A percentile compares a stretch with the other conserved stretches of the same genome.
Evolutionary conservation across 1,140 invertebrate genomes (phyloP).

Genomic region (Bombyx mori): ASM3026992v2 NC_085122.1:5119501-5120000

Average conservation of each 20-base stretch:
- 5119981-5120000: constrained; percentile 4
- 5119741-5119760: neutral
- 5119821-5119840: constrained; percentile 30
- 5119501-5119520: too few species aligned
- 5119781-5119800: constrained; percentile 36
- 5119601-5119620: too few species aligned
- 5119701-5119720: too few species aligned
- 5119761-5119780: constrained; percentile 8
- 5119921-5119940: constrained; percentile 60
- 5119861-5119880: constrained; percentile 10
- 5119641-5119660: too few species aligned
- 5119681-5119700: too few species aligned
- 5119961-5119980: constrained; percentile 10
- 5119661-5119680: too few species aligned
- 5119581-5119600: too few species aligned
- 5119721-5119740: too few species aligned
- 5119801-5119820: constrained; percentile 39
- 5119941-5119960: constrained; percentile 52
- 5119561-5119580: too few species aligned
- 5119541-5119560: too few species aligned
- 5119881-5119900: neutral
- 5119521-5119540: too few species aligned
- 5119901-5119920: constrained; percentile 1
- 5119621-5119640: too few species aligned
- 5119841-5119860: constrained; percentile 23